Percentiles rank a stretch among this genome's conserved stretches.
Conservation (phyloP, 2,797 vertebrate species). For the Enteromius treurensis region DNA sequence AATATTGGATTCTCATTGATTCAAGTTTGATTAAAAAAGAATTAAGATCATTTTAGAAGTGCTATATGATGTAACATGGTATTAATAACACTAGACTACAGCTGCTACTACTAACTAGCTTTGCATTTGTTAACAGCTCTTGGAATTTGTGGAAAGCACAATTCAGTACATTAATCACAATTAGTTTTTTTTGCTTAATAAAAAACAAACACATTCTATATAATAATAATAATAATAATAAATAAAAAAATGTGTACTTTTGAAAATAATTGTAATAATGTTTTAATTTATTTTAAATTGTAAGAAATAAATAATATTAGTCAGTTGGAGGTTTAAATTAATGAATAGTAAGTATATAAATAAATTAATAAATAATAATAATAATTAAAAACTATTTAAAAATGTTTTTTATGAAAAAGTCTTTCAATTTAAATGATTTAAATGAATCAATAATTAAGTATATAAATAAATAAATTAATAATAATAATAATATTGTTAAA, state of each 20-base stretch:
- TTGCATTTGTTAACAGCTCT: neutral
- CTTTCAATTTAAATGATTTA: no score
- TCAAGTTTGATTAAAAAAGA: constrained; percentile 55
- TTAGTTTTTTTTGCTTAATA: neutral
- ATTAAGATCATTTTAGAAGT: constrained; percentile 20
- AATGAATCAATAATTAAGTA: no score
- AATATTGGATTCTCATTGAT: constrained; percentile 66
- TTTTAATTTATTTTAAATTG: neutral
- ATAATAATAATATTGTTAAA: no score
- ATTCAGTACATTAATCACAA: neutral
- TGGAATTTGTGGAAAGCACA: constrained; percentile 1
- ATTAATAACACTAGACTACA: neutral
- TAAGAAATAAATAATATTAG: neutral
- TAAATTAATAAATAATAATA: no score
- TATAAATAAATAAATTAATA: no score
- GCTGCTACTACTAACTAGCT: neutral
- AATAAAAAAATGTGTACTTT: no score
- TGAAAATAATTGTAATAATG: no score
- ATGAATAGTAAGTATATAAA: neutral
- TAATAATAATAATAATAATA: no score
- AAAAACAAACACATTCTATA: no score
- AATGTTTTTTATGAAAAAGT: no score
- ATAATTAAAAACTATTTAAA: no score
- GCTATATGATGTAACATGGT: constrained; percentile 15
- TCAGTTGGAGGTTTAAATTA: neutral